A percentile compares a stretch with the other conserved stretches of the same genome.
phyloP scores from a whole-genome alignment of 2,797 vertebrate species.

The Spinibarbus caldwelli region DNA sequence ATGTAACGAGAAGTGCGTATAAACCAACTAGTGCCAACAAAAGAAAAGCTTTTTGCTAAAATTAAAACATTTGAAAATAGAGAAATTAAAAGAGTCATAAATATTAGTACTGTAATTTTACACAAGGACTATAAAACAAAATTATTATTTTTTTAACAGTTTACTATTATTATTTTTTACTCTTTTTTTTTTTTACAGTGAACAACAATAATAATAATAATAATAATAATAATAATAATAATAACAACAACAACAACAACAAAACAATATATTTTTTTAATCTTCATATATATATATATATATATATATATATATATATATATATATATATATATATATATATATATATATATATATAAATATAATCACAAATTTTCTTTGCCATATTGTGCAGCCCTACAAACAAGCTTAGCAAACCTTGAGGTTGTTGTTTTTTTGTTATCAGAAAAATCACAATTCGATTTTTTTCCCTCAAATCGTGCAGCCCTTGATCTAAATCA shows the following conservation, averaged over 20 bases:
- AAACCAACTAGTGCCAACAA: neutral
- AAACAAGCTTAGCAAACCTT: neutral
- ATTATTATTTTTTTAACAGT: neutral
- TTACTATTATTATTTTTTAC: too few species aligned
- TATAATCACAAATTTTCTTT: neutral
- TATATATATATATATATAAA: neutral
- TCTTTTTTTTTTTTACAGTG: too few species aligned
- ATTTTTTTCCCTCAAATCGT: neutral
- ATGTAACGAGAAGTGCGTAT: neutral
- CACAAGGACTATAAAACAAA: neutral
- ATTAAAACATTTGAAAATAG: neutral
- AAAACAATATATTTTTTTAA: too few species aligned
- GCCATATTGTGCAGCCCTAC: neutral
- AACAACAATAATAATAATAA: too few species aligned
- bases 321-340: too few species aligned
- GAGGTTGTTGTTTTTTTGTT: neutral
- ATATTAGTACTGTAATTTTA: neutral
- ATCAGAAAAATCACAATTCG: neutral
- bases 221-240: too few species aligned
- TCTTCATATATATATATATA: too few species aligned
- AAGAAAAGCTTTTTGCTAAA: neutral
- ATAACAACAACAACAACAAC: too few species aligned
- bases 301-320: too few species aligned
- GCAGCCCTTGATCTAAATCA: constrained; percentile 41
- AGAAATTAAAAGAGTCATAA: neutral